These are phyloP conservation scores for Notarius quadriscutis DNA, from an alignment of 2,113 vertebrate species.

Conservation along the genomic window DNA sequence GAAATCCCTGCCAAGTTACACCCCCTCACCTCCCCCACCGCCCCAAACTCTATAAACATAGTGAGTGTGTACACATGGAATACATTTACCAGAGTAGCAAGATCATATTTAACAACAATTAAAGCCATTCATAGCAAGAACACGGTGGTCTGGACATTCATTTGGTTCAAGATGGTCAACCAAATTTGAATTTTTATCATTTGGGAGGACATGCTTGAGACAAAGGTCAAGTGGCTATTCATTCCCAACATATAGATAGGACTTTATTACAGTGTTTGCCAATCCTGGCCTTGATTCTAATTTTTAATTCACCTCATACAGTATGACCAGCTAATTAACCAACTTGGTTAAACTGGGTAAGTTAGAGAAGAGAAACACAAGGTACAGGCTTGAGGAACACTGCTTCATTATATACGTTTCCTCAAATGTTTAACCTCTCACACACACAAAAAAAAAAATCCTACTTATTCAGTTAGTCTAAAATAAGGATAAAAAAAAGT, in stretches of 20 bases:
- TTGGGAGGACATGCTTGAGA: not conserved
- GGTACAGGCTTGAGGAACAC: not conserved
- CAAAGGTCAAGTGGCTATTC: not conserved
- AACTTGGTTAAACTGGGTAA: not conserved
- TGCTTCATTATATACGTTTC: not conserved
- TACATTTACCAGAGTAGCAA: constrained; percentile 39
- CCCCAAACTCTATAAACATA: constrained; percentile 47
- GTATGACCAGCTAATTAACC: not conserved
- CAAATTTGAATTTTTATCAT: not conserved
- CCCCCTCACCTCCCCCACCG: constrained; percentile 20
- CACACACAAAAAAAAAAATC: too few relatives aligned
- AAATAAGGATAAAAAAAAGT: too few relatives aligned
- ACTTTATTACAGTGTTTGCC: not conserved
- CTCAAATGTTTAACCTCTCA: too few relatives aligned
- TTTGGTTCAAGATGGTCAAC: not conserved
- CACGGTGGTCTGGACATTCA: not conserved
- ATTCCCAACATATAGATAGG: not conserved
- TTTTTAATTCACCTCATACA: not conserved
- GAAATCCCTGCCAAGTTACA: constrained; percentile 44
- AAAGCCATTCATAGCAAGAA: constrained; percentile 16
- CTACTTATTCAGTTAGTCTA: too few relatives aligned
- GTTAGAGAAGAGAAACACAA: not conserved
- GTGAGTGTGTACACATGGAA: constrained; percentile 49
- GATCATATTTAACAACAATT: constrained; percentile 37
- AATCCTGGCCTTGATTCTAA: not conserved